These are phyloP conservation scores for Siderastrea radians DNA, from an alignment of 92 coral and sea anemone species.

Conservation along the genomic window DNA sequence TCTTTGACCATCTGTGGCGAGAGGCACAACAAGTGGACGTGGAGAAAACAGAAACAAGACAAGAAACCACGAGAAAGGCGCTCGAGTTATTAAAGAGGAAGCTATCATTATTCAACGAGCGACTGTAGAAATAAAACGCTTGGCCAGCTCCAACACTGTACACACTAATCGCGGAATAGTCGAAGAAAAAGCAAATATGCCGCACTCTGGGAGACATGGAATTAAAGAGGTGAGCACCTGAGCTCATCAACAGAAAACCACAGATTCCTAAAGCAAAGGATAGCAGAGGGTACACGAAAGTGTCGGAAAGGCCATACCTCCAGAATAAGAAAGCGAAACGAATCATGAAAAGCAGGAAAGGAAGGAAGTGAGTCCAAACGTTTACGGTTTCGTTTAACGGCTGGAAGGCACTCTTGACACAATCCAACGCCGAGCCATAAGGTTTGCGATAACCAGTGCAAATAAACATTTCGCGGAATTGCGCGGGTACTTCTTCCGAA, in stretches of 20 bases:
- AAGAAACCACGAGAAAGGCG: slow-evolving; percentile 75
- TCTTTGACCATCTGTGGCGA: slow-evolving; percentile 90
- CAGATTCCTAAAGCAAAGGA: slow-evolving; percentile 95
- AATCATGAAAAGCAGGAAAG: slow-evolving; percentile 80
- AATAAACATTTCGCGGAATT: slow-evolving; percentile 92
- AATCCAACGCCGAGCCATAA: slow-evolving; percentile 85
- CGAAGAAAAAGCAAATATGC: slow-evolving; percentile 96
- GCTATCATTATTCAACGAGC: slow-evolving; percentile 62
- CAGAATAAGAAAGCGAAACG: slow-evolving; percentile 76
- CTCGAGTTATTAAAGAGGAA: slow-evolving; percentile 67
- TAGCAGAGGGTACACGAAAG: slow-evolving; percentile 84
- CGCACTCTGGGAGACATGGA: slow-evolving; percentile 98
- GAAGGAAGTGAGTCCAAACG: slow-evolving; percentile 97
- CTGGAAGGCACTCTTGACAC: slow-evolving; percentile 86
- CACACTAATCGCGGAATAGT: slow-evolving; percentile 94
- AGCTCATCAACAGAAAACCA: slow-evolving; percentile 95
- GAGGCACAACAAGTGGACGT: slow-evolving; percentile 96
- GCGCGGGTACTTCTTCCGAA: slow-evolving; percentile 91
- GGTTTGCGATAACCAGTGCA: slow-evolving; percentile 92
- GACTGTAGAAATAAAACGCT: slow-evolving; percentile 92
- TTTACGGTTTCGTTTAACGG: slow-evolving; percentile 90
- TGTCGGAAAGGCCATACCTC: slow-evolving; percentile 68
- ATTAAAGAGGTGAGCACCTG: slow-evolving; percentile 97
- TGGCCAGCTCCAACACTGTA: slow-evolving; percentile 98
- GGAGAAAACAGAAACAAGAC: slow-evolving; percentile 79